Evolutionary conservation across 2,888 invertebrate species (phyloP), one percentile per base, ranked within the genome.

Genomic region (Mycalesis mineus): DNA sequence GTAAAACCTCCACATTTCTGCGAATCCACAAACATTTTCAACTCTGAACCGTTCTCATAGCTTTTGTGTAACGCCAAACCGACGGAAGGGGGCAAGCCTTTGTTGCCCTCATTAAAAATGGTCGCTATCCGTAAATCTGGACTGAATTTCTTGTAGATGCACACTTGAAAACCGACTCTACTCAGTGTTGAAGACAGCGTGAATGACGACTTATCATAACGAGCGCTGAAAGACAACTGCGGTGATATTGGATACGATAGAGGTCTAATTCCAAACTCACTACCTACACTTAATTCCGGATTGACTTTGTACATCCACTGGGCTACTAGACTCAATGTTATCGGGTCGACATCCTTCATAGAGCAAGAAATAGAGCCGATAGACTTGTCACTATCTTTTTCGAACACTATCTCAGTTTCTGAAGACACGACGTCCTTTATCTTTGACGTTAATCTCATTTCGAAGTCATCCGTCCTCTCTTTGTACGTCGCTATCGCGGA

Each of bases 1-100:
- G 88, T 88, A 47, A 89, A 87, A 0, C 89, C 89, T 1, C 86
- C 88, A 51, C 88, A 86, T 39, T 78, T 78, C 67, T 84, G 80
- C 0, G 87, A 84, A 62, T 89, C 88, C 7, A 88, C 80, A 60
- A 88, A 89, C 51, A 88, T 75, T 70, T 87, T 88, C 68, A 88
- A 58, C 55, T 88, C 87, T 0, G 84, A 77, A 1, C 82, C 82
- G 61, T 83, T 82, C 4, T 67, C 59, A 59, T 78, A 87, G 39
- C 65, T 74, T 66, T 88, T 88, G 60, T 85, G 82, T 15, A 89
- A 57, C 13, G 83, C 88, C 7, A 89, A 65, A 7, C 82, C 84
- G 7, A 88, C 64, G 1, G 79, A 78, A 1, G 84, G 75, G 7
- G 73, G 69, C 1, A 71, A 72, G 5, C 71, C 74, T 53, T 74